Percentiles rank a stretch among this genome's conserved stretches.
These are phyloP conservation scores for Chaenogobius annularis DNA, from an alignment of 2,113 vertebrate species.

Conservation along the genomic window DNA sequence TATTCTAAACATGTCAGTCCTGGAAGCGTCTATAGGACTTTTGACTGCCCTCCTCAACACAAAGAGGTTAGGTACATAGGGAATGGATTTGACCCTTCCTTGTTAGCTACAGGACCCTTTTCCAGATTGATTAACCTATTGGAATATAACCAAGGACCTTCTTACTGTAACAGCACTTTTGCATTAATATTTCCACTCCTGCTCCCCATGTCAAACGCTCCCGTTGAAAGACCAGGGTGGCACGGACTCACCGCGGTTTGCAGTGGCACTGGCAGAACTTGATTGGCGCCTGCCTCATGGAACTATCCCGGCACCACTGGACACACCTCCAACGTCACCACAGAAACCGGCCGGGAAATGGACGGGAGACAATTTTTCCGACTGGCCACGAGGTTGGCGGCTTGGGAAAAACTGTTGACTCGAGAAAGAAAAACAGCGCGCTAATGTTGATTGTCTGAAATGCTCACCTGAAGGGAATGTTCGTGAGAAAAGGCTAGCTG, in stretches of 20 bases:
- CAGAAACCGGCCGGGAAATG: conserved; percentile 38
- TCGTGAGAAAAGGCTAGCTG: conserved; percentile 2
- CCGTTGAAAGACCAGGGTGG: conserved; percentile 56
- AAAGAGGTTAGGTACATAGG: too few species aligned
- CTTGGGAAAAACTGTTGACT: conserved; percentile 18
- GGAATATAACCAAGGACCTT: too few species aligned
- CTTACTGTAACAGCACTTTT: too few species aligned
- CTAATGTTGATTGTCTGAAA: conserved; percentile 17
- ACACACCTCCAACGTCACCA: conserved; percentile 29
- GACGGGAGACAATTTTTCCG: conserved; percentile 30
- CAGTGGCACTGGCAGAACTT: conserved; percentile 55
- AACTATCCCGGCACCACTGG: conserved; percentile 8
- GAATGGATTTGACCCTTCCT: too few species aligned
- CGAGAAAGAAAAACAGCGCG: conserved; percentile 24
- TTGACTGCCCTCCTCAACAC: too few species aligned
- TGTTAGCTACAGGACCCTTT: too few species aligned
- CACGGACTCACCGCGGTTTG: conserved; percentile 53
- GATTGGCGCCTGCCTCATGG: conserved; percentile 68
- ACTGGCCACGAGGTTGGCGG: conserved; percentile 9
- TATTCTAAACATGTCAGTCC: too few species aligned
- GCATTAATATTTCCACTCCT: neutral
- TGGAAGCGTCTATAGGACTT: too few species aligned
- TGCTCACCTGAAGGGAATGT: conserved; percentile 34
- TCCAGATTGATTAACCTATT: too few species aligned
- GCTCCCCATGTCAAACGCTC: conserved; percentile 43